Conservation (phyloP, 1,140 invertebrate genomes). For the Ceratina japonica region DNA sequence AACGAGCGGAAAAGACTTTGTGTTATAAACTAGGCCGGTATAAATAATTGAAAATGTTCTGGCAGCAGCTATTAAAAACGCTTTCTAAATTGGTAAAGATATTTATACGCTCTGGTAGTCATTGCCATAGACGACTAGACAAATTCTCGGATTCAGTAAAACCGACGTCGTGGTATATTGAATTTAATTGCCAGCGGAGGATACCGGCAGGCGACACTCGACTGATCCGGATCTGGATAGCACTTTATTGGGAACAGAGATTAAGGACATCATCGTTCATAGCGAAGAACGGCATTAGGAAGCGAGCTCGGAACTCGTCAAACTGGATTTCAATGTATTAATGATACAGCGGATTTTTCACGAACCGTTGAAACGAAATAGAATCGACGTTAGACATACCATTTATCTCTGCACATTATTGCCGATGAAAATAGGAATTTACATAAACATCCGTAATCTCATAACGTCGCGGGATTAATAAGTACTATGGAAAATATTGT, state of each 20-base stretch:
- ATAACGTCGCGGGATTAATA: neutral
- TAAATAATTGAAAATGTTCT: neutral
- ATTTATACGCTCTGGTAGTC: conserved; percentile 21
- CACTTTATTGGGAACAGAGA: neutral
- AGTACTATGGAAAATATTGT: neutral
- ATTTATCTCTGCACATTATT: neutral
- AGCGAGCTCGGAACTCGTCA: neutral
- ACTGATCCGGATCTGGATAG: neutral
- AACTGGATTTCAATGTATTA: neutral
- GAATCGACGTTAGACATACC: neutral
- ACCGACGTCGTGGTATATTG: too few relatives aligned
- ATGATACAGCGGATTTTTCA: neutral
- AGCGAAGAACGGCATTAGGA: neutral
- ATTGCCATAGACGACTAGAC: neutral
- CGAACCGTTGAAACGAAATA: neutral
- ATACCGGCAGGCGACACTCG: neutral
- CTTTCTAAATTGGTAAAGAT: neutral
- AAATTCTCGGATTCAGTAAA: neutral
- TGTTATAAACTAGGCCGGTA: neutral
- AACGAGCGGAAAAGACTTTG: neutral
- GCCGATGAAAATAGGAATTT: too few relatives aligned
- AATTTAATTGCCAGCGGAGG: too few relatives aligned
- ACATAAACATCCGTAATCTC: too few relatives aligned
- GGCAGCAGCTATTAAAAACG: conserved; percentile 1
- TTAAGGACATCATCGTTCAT: neutral